Evolutionary conservation across 2,113 vertebrate genomes (phyloP).

Genomic region (Orcinus orca): DNA sequence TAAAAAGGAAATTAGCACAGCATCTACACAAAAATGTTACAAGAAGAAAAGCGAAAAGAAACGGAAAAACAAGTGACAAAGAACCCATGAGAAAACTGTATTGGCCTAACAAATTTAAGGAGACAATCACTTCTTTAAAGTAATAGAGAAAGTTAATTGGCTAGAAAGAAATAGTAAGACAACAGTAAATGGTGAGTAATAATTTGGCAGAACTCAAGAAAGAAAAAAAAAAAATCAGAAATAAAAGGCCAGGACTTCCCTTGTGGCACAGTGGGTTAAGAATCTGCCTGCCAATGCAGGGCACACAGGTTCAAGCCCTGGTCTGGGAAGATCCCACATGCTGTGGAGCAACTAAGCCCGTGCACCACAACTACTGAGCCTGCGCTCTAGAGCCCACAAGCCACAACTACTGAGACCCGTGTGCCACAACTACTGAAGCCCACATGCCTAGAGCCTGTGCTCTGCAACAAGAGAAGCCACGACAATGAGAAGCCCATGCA

Average conservation of each 20-base stretch:
- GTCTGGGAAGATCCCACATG: no score
- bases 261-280: no score
- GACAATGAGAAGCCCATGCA: no score
- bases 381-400: no score
- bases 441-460: no score
- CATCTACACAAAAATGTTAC: neutral
- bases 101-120: neutral
- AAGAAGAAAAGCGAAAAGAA: neutral
- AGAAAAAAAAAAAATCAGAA: conserved; percentile 2
- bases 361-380: no score
- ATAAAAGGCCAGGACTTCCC: neutral
- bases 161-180: neutral
- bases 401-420: no score
- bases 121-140: conserved; percentile 3
- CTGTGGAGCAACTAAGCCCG: no score
- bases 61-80: neutral
- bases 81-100: neutral
- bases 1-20: neutral
- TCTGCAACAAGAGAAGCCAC: no score
- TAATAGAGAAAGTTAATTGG: neutral
- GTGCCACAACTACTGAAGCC: no score
- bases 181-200: neutral
- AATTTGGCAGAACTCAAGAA: neutral
- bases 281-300: no score
- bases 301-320: no score